A percentile compares a stretch with the other conserved stretches of the same genome.
phyloP scores from a whole-genome alignment of 2,113 vertebrate species.

The Hippopotamus amphibius region DNA sequence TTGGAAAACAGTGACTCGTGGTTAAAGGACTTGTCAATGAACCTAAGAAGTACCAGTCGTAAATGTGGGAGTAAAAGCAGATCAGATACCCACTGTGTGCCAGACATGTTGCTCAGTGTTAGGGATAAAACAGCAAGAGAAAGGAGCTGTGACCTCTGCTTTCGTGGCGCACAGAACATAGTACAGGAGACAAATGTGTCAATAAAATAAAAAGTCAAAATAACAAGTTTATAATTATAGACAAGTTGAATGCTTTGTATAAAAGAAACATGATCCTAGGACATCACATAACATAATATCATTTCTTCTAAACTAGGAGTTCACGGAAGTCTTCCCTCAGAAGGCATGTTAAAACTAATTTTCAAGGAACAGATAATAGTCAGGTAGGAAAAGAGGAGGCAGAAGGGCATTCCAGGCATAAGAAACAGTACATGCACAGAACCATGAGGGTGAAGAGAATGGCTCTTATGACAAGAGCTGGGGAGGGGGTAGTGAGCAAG shows the following conservation, averaged over 20 bases:
- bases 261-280: not conserved
- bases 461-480: not conserved
- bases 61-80: not conserved
- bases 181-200: not conserved
- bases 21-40: not conserved
- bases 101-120: not conserved
- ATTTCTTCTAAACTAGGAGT: not conserved
- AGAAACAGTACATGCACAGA: not conserved
- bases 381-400: not conserved
- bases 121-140: not conserved
- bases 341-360: not conserved
- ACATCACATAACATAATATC: not conserved
- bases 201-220: not conserved
- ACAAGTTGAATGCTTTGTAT: not conserved
- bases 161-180: not conserved
- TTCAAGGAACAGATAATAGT: not conserved
- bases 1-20: not conserved
- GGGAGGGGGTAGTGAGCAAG: accelerated
- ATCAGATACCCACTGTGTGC: not conserved
- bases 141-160: not conserved
- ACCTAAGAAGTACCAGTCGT: not conserved
- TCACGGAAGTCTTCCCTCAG: not conserved
- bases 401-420: not conserved
- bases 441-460: accelerated
- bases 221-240: not conserved